phyloP scores from a whole-genome alignment of 2,888 invertebrate species.

The Drosophila testacea region DNA sequence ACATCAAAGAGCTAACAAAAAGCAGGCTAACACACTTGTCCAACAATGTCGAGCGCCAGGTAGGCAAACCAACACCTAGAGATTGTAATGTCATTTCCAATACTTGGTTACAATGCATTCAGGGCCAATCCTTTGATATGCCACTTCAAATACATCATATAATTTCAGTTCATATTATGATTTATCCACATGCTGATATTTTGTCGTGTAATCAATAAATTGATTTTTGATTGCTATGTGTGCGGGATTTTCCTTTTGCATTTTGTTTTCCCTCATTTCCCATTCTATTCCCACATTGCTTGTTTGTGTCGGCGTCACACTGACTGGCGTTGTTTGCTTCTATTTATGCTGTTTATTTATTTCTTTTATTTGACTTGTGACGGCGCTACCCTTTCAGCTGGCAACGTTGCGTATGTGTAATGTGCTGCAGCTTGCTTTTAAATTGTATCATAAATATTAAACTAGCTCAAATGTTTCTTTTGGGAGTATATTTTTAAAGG shows the following conservation, averaged over 20 bases:
- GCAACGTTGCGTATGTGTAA: slow-evolving; percentile 38
- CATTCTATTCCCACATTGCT: slow-evolving; percentile 17
- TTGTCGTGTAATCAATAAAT: slow-evolving; percentile 76
- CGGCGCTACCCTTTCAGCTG: slow-evolving; percentile 24
- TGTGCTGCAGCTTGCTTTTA: background rate
- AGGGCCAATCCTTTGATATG: slow-evolving; percentile 41
- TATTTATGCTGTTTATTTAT: slow-evolving; percentile 14
- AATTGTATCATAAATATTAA: slow-evolving; percentile 6
- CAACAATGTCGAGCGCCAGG: slow-evolving; percentile 75
- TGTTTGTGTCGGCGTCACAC: slow-evolving; percentile 62
- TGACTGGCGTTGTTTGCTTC: slow-evolving; percentile 62
- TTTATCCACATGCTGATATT: slow-evolving; percentile 56
- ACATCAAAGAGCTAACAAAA: slow-evolving; percentile 15
- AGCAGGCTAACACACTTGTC: slow-evolving; percentile 14
- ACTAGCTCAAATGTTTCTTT: background rate
- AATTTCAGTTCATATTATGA: slow-evolving; percentile 49
- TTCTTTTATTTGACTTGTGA: slow-evolving; percentile 27
- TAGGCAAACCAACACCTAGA: slow-evolving; percentile 47
- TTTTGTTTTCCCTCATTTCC: slow-evolving; percentile 41
- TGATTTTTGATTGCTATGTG: slow-evolving; percentile 78
- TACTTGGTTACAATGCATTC: slow-evolving; percentile 17
- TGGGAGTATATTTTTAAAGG: background rate
- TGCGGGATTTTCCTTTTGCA: slow-evolving; percentile 43
- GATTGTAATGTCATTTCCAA: slow-evolving; percentile 12
- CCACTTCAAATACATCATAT: slow-evolving; percentile 16